These are phyloP conservation scores for Peromyscus melanophrys DNA, from an alignment of 2,797 vertebrate genomes.

Conservation along the genomic window DNA sequence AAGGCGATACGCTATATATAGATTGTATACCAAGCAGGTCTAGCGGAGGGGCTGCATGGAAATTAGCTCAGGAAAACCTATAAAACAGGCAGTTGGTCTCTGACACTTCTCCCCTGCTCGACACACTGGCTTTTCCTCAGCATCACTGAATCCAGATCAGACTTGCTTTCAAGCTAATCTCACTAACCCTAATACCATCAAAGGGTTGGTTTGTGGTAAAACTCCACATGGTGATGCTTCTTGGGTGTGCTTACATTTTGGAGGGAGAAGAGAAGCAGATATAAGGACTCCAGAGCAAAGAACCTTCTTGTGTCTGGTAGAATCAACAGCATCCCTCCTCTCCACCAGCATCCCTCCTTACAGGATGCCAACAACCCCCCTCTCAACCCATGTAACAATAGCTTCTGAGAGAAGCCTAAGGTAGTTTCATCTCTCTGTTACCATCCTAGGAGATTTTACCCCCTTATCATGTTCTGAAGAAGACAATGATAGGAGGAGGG, in stretches of 20 bases:
- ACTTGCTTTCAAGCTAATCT: constrained; percentile 26
- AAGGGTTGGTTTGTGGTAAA: neutral
- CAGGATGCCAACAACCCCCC: no score
- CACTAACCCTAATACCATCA: neutral
- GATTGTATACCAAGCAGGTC: neutral
- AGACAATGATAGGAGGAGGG: neutral
- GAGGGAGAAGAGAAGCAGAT: neutral
- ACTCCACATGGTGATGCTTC: neutral
- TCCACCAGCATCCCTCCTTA: neutral
- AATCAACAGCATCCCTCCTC: neutral
- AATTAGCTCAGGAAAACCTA: constrained; percentile 10
- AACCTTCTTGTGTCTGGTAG: neutral
- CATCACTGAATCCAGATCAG: neutral
- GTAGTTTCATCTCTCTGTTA: neutral
- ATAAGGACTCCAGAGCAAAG: neutral
- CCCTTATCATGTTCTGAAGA: neutral
- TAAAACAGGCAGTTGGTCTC: neutral
- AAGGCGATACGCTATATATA: neutral
- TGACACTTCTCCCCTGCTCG: neutral
- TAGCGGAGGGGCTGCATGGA: neutral
- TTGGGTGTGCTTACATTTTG: neutral
- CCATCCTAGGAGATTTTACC: neutral
- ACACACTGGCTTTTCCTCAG: neutral
- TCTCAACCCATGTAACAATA: neutral
- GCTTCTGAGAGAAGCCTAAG: neutral